Base-by-base conservation (phyloP, 2,797 vertebrate species). In the Micrastur ruficollis region DNA sequence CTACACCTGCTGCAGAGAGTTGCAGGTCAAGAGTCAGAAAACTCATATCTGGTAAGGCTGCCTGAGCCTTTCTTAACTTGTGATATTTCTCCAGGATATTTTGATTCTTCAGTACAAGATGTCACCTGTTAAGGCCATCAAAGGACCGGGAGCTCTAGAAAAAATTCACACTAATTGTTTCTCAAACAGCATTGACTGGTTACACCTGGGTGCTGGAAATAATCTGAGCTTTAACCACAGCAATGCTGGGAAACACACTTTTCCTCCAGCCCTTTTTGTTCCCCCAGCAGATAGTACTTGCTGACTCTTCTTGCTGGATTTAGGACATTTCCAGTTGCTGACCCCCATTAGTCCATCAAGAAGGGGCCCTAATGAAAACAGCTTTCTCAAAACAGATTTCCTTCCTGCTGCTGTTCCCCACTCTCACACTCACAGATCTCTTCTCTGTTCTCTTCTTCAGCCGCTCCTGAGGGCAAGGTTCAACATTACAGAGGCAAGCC, bases 301-400 rank as follows among this genome's bases (percentile, higher is more conserved):
- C 50, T 68, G 31, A 80, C 53, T 29, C 32, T 55, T 73, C 59
- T 46, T 61, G n/a, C 40, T 75, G 46, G n/a, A 66, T 70, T 53
- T 56, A 50, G n/a, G 61, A 22, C 26, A 14, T 20, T 58, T 72
- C 50, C 71, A 76, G 38, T 14, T 38, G 59, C 63, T 46, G 55
- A 42, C 2, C 12, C 20, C 2, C 0, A 0, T 20, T 1, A 49
- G 50, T 26, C 32, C 36, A 52, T n/a, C 29, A 22, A 31, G 36
- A 81, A 3, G 4, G 13, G 31, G 11, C 16, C 56, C 22, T 52
- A 68, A 66, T 9, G 22, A 81, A 91, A 67, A 11, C 55, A 88
- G 5, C 31, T 52, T 66, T 20, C 76, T 65, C 74, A 61, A 52
- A 63, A 25, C 42, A n/a, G 32, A 36, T 72, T 86, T 58, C 75